Evolutionary conservation across 2,113 vertebrate genomes (phyloP), one percentile per base, ranked within the genome.

Genomic region (Callipepla californica): DNA sequence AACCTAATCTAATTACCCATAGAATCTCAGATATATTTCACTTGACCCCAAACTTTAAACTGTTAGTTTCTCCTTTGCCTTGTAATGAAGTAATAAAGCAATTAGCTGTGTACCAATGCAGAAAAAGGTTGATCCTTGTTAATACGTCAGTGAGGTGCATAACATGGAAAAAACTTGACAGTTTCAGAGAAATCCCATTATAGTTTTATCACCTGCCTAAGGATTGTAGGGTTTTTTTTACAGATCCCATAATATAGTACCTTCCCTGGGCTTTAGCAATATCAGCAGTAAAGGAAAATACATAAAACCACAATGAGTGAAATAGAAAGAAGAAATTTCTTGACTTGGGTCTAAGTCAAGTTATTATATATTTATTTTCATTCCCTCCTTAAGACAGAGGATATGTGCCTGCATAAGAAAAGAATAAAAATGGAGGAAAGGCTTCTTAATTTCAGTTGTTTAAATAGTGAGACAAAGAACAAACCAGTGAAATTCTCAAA

Each of bases 21-120:
- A 97, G 96, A 96, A 74, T 78, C 91, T 97, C 3, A 59, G 81
- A 89, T 84, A 95, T 89, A 93, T 97, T 97, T 97, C 84, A 61
- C 57, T 96, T 97, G 95, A 97, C 96, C 96, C 89, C 91, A 95
- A 96, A 97, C 87, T 96, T 97, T 90, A 91, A 94, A 82, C 93
- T 85, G 74, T 92, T 96, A 95, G 47, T 70, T 95, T 80, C 78
- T 95, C 88, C 72, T 97, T 90, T 97, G 87, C 73, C 67, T 89
- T 91, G 50, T 83, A 92, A 91, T 11, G 30, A 94, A 96, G 63
- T 86, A 89, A 93, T 96, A 97, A 96, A 69, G 55, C 84, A 94
- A 93, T 86, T 89, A 96, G 82, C 86, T 88, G 92, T 92, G 85
- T 96, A 86, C 65, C 3, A 84, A 87, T 84, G 93, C 72, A 94